A percentile compares a stretch with the other conserved stretches of the same genome.
Conservation (phyloP, 2,888 invertebrate species). For the Andrena minutula region DNA sequence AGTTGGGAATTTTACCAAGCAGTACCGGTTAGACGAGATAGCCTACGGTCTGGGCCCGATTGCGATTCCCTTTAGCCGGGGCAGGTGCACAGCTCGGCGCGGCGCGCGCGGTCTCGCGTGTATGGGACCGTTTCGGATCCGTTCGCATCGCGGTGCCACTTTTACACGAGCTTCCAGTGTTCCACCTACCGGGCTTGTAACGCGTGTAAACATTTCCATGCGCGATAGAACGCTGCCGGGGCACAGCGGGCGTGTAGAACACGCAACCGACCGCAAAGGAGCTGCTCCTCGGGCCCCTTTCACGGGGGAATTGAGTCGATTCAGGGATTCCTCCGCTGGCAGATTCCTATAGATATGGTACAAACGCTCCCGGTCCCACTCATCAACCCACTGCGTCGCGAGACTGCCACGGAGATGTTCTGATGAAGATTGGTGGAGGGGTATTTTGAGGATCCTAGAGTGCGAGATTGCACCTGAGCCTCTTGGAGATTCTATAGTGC, state of each 20-base stretch:
- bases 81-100: slow-evolving; percentile 75
- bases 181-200: slow-evolving; percentile 55
- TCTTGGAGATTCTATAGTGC: slow-evolving; percentile 6
- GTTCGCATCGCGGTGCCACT: slow-evolving; percentile 58
- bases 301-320: slow-evolving; percentile 27
- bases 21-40: slow-evolving; percentile 82
- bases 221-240: slow-evolving; percentile 31
- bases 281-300: slow-evolving; percentile 2
- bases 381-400: background rate
- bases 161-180: slow-evolving; percentile 63
- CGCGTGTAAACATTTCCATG: slow-evolving; percentile 44
- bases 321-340: slow-evolving; percentile 14
- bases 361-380: background rate
- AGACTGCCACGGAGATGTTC: slow-evolving; percentile 28
- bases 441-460: background rate
- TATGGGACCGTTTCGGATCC: slow-evolving; percentile 59
- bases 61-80: slow-evolving; percentile 76
- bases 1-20: slow-evolving; percentile 80
- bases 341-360: slow-evolving; percentile 8
- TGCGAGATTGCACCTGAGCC: slow-evolving; percentile 9
- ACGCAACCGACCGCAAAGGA: background rate
- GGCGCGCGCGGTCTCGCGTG: slow-evolving; percentile 56
- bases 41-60: slow-evolving; percentile 74
- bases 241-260: slow-evolving; percentile 11
- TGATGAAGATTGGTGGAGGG: slow-evolving; percentile 25